Evolutionary conservation across 2,797 vertebrate species (phyloP).

Genomic region (Gila robusta): DNA sequence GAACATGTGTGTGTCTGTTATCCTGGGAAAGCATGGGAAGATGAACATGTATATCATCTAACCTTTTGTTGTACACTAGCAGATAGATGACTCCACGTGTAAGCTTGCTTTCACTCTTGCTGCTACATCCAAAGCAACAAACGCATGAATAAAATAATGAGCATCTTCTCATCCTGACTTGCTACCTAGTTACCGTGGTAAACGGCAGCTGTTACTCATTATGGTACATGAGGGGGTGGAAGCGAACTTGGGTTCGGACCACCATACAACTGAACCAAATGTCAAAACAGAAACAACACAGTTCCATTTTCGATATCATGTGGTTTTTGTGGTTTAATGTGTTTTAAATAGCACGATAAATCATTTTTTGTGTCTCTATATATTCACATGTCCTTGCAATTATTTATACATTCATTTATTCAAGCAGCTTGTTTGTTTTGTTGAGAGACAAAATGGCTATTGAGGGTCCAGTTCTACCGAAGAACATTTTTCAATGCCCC

Average conservation of each 20-base stretch:
- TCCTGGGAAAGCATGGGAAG: not conserved
- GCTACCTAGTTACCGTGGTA: not conserved
- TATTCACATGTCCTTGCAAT: not conserved
- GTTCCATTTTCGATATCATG: not conserved
- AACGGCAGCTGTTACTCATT: not conserved
- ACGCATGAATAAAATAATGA: not conserved
- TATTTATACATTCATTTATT: conserved; percentile 38
- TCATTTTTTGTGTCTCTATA: not conserved
- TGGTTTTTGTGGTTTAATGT: not conserved
- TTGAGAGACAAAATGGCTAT: conserved; percentile 66
- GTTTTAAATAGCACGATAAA: not conserved
- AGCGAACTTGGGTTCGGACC: not conserved
- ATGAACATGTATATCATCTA: not conserved
- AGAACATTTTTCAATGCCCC: conserved; percentile 70
- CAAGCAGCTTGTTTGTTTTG: conserved; percentile 33
- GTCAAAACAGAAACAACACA: not conserved
- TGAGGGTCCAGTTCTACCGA: conserved; percentile 56
- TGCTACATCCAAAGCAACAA: not conserved
- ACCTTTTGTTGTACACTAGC: not conserved
- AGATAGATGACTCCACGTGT: not conserved
- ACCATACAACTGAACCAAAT: not conserved
- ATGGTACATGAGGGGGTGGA: not conserved
- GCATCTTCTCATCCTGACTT: not conserved
- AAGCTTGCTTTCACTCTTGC: not conserved
- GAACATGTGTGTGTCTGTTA: not conserved